Base-by-base conservation (phyloP, 2,888 invertebrate species). In the Ethmia dodecea region DNA sequence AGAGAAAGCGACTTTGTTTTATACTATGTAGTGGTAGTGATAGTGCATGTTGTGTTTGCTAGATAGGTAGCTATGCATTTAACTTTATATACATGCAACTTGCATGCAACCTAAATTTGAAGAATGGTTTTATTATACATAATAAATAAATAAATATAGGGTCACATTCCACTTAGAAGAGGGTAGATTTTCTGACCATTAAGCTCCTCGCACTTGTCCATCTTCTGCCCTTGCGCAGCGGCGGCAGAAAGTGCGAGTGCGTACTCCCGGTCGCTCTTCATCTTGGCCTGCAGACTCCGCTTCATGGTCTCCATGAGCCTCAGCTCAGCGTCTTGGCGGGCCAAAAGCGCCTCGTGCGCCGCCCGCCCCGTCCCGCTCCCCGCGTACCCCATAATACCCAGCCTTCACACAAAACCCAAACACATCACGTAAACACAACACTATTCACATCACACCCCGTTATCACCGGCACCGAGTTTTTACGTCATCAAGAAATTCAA, bases 251-350 rank as follows among this genome's bases (percentile, higher is more conserved):
- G 89, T 8, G 94, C 93, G 22, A 93, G 87, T 1, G 97, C 94
- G 74, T 98, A 98, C 63, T 98, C 97, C 50, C 94, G 89, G 73
- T 98, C 98, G 63, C 94, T 94, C 78, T 96, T 95, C 69, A 96
- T 93, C 83, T 97, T 94, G 50, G 92, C 90, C 50, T 92, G 89
- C 37, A 98, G 89, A 59, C 96, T 95, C 43, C 96, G 88, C 62
- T 94, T 93, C 92, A 98, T 96, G 45, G 93, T 93, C 67, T 98
- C 98, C 88, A 98, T 89, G 30, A 98, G 91, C 49, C 95, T 90
- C 38, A 98, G 88, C 81, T 98, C 98, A 12, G 96, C 95, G 72
- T 98, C 97, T 79, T 97, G 97, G 35, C 97, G 90, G 42, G 91
- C 91, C 53, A 97, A 88, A 54, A 98, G 88, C 47, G 96, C 96